These are phyloP conservation scores for Cryptotermes secundus DNA, from an alignment of 1,140 invertebrate species.

Conservation along the genomic window DNA sequence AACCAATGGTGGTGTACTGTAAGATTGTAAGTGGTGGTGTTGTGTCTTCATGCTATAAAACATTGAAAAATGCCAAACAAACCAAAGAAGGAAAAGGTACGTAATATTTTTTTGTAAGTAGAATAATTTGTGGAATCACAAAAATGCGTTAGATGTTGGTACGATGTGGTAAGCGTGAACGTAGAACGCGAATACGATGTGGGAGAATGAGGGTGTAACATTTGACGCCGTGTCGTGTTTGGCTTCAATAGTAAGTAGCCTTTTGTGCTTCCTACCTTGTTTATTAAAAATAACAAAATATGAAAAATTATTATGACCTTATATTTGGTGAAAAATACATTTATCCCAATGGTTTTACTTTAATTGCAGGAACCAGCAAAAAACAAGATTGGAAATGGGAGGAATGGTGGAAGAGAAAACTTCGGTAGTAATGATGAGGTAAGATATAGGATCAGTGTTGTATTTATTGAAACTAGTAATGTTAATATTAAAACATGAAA, in stretches of 20 bases:
- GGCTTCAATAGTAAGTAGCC: background rate
- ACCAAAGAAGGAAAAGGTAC: constrained; percentile 34
- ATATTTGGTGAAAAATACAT: background rate
- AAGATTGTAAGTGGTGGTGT: constrained; percentile 12
- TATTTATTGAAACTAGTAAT: constrained; percentile 23
- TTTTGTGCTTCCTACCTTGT: background rate
- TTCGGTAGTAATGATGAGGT: constrained; percentile 29
- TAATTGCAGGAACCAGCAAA: constrained; percentile 28
- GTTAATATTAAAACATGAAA: background rate
- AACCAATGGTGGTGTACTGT: constrained; percentile 26
- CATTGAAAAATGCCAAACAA: constrained; percentile 33
- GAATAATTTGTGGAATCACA: background rate
- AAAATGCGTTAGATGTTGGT: background rate
- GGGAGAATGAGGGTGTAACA: constrained; percentile 31
- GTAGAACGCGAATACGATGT: constrained; percentile 14
- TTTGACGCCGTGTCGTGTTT: constrained; percentile 34
- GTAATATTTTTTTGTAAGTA: background rate
- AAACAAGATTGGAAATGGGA: constrained; percentile 31
- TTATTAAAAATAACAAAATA: background rate
- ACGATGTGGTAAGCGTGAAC: background rate
- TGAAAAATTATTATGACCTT: background rate
- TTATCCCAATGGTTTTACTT: background rate
- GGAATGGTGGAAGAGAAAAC: constrained; percentile 32
- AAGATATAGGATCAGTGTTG: constrained; percentile 16
- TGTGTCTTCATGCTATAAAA: constrained; percentile 25